phyloP scores from a whole-genome alignment of 1,140 invertebrate species.

The Carcinoscorpius rotundicauda region DNA sequence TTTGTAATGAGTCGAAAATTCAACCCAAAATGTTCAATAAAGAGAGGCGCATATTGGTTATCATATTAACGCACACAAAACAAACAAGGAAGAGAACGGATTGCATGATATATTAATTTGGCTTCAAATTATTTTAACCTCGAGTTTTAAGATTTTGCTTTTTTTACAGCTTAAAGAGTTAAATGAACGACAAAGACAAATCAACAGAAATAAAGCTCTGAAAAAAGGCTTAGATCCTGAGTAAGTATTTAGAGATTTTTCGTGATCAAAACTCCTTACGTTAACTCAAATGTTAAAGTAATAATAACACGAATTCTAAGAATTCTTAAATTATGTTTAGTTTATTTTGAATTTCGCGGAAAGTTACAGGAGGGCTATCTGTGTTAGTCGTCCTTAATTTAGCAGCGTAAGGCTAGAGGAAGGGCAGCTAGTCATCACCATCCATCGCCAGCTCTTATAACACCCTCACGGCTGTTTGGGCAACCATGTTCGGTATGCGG shows the following conservation, averaged over 20 bases:
- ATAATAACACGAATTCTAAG: not conserved
- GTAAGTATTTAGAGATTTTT: constrained; percentile 23
- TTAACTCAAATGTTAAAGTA: constrained; percentile 71
- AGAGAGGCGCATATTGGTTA: constrained; percentile 65
- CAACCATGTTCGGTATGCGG: too few species aligned
- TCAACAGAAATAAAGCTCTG: constrained; percentile 88
- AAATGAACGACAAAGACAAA: constrained; percentile 95
- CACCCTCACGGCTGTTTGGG: too few species aligned
- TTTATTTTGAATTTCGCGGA: too few species aligned
- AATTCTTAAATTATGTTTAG: not conserved
- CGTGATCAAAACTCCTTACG: constrained; percentile 32
- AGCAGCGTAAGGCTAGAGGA: too few species aligned
- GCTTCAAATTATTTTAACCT: constrained; percentile 91
- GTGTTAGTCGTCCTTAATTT: too few species aligned
- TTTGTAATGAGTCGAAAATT: too few species aligned
- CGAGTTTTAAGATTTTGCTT: constrained; percentile 75
- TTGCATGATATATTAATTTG: constrained; percentile 21
- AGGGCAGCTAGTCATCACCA: too few species aligned
- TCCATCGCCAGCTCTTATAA: too few species aligned
- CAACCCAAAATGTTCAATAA: not conserved
- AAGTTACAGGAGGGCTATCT: too few species aligned
- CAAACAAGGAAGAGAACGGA: constrained; percentile 91
- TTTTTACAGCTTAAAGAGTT: constrained; percentile 78
- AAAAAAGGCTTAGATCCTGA: constrained; percentile 93
- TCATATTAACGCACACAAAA: constrained; percentile 90